Evolutionary conservation across 1,140 invertebrate species (phyloP), one percentile per base, ranked within the genome.

Genomic region (Hylyphantes graminicola): DNA sequence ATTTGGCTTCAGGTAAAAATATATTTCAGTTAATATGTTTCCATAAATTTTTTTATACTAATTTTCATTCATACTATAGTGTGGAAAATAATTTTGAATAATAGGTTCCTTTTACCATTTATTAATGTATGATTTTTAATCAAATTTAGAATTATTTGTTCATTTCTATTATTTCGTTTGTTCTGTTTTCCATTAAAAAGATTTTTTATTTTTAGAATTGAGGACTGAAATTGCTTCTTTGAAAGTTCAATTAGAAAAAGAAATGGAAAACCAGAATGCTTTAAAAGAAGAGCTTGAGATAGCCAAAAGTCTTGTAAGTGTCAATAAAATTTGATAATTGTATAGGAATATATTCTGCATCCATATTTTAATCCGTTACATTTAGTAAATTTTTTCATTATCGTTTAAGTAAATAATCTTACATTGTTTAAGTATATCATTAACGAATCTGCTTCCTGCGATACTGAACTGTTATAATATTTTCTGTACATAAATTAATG

Each of bases 231-330:
- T 81, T 15, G 68, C 79, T 35, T 53, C n/a, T 13, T 81, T 81
- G 35, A 72, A 72, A 63, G 64, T 64, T 12, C 67, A 81, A 21
- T 53, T 81, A 15, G 15, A 19, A 0, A 72, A 73, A 63, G 79
- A 81, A 81, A 57, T 51, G n/a, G 79, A 81, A 81, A 81, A 72
- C 17, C 79, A 81, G 19, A 73, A 51, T 13, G 61, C 54, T 48
- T 53, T 81, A 10, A 81, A 73, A 50, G 68, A 81, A 81, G 79
- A 81, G 19, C 73, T 81, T 73, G 79, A 81, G 35, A 81, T 81
- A 50, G 79, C 68, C 9, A 81, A 73, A 35, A 72, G 53, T 21
- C 51, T 81, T 57, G 79, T 73, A 81, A 54, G 19, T 35, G 12
- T 7, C 12, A 13, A 7, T 59, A 59, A n/a, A 13, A 13, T 13